phyloP scores from a whole-genome alignment of 2,113 vertebrate species.

The Syngnathus floridae region DNA sequence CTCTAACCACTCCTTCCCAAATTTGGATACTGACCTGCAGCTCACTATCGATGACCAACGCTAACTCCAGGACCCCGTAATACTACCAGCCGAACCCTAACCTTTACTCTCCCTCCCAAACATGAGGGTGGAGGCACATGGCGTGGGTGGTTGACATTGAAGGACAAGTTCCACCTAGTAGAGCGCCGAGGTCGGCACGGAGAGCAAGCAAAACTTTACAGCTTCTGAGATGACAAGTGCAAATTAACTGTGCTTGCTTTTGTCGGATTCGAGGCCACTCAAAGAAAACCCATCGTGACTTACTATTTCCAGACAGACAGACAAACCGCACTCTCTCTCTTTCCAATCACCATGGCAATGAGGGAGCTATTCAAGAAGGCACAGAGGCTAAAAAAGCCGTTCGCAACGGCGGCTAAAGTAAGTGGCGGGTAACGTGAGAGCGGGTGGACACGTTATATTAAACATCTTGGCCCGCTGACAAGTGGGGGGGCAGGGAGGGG shows the following conservation, averaged over 20 bases:
- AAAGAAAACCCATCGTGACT: constrained; percentile 40
- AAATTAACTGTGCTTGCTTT: constrained; percentile 27
- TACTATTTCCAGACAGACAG: constrained; percentile 63
- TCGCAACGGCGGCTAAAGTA: constrained; percentile 48
- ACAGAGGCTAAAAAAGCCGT: constrained; percentile 54
- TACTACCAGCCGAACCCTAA: too few species aligned
- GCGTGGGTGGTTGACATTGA: constrained; percentile 26
- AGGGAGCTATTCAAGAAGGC: constrained; percentile 58
- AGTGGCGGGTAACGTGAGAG: constrained; percentile 66
- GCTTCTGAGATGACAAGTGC: constrained; percentile 7
- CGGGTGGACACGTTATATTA: constrained; percentile 63
- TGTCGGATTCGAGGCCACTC: constrained; percentile 24
- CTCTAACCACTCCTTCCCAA: too few species aligned
- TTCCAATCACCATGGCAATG: constrained; percentile 67
- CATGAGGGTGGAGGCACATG: constrained; percentile 8
- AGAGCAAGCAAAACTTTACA: neutral
- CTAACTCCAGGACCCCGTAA: too few species aligned
- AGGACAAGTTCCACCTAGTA: constrained; percentile 41
- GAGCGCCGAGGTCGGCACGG: neutral
- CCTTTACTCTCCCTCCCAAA: too few species aligned
- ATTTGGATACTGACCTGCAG: too few species aligned
- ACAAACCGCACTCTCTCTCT: constrained; percentile 55
- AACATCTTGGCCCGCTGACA: constrained; percentile 61
- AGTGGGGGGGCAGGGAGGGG: constrained; percentile 38
- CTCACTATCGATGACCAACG: too few species aligned